Conservation (phyloP, 2,797 vertebrate genomes). For the Lepus oiostolus region DNA sequence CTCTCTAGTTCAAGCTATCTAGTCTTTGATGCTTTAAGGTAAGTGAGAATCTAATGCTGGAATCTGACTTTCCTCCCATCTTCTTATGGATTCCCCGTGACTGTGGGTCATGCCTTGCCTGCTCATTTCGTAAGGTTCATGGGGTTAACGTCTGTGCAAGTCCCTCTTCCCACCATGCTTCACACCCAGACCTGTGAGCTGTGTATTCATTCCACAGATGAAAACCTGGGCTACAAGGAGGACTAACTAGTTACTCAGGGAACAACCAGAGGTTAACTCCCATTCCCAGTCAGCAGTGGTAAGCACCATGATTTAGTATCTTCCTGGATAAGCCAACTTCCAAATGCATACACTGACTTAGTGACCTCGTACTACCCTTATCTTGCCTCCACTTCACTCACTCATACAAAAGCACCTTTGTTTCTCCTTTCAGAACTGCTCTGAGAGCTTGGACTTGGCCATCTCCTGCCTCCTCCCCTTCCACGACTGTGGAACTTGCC, state of each 20-base stretch:
- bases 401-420: not conserved
- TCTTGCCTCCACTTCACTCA: not conserved
- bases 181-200: not conserved
- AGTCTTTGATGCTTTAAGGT: not conserved
- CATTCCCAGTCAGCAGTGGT: not conserved
- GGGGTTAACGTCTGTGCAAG: not conserved
- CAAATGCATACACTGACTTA: not conserved
- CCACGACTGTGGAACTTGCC: not conserved
- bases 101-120: not conserved
- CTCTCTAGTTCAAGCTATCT: not conserved
- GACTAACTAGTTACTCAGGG: not conserved
- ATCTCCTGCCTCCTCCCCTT: not conserved
- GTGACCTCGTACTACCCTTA: fast-evolving
- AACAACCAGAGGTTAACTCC: not conserved
- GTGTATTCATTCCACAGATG: not conserved
- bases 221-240: not conserved
- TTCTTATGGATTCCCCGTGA: not conserved
- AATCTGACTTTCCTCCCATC: not conserved
- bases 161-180: not conserved
- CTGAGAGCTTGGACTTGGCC: not conserved
- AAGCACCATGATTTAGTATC: not conserved
- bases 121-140: not conserved
- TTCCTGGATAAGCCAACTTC: not conserved
- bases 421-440: not conserved
- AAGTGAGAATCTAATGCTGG: not conserved